These are phyloP conservation scores for Anisognathus igniventris DNA, from an alignment of 2,797 vertebrate genomes.

Conservation along the genomic window DNA sequence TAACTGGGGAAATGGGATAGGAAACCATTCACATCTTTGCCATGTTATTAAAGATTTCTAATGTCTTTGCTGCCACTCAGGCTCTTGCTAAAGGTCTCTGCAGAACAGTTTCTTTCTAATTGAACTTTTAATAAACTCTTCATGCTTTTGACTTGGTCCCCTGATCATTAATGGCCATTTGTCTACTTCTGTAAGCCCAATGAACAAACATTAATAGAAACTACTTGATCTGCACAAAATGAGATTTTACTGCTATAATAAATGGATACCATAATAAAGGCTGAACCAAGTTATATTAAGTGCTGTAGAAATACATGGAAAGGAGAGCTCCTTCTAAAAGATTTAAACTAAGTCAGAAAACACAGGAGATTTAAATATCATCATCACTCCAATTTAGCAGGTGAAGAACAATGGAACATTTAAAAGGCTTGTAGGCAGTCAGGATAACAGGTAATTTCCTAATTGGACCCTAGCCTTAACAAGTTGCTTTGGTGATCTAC, in stretches of 20 bases:
- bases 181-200: neutral
- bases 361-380: neutral
- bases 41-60: neutral
- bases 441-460: neutral
- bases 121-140: neutral
- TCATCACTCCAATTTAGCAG: neutral
- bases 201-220: neutral
- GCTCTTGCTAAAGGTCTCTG: neutral
- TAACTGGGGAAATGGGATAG: neutral
- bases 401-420: neutral
- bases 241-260: neutral
- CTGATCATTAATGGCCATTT: neutral
- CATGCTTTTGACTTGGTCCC: neutral
- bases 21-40: neutral
- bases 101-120: neutral
- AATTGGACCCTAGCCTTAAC: neutral
- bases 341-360: neutral
- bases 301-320: neutral
- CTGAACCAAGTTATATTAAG: neutral
- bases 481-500: neutral
- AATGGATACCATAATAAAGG: neutral
- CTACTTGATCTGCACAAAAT: neutral
- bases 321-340: neutral
- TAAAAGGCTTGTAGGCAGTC: neutral
- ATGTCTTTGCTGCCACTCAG: neutral